Conservation (phyloP, 2,888 invertebrate species). For the Tachina lurida region DNA sequence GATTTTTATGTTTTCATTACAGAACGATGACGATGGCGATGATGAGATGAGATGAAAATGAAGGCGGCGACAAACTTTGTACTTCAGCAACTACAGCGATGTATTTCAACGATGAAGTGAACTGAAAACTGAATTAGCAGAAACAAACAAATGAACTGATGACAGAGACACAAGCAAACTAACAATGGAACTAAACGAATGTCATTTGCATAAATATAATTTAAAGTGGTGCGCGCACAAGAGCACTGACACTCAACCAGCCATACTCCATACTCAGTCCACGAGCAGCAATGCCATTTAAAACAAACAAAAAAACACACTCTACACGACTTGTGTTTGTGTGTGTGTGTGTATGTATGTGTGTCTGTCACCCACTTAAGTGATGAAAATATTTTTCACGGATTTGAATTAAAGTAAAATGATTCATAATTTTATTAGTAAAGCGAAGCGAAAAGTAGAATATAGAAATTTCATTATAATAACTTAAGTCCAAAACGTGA, state of each 20-base stretch:
- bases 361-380: slow-evolving; percentile 1
- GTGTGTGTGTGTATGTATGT: neutral
- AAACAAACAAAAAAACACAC: slow-evolving; percentile 4
- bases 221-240: slow-evolving; percentile 51
- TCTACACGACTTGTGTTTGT: neutral
- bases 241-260: slow-evolving; percentile 6
- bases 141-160: slow-evolving; percentile 39
- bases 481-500: slow-evolving; percentile 64
- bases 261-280: neutral
- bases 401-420: slow-evolving; percentile 49
- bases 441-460: slow-evolving; percentile 22
- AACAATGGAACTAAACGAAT: slow-evolving; percentile 66
- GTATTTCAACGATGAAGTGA: slow-evolving; percentile 53
- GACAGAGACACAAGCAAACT: slow-evolving; percentile 25
- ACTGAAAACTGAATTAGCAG: slow-evolving; percentile 63
- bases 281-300: neutral
- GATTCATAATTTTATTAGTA: slow-evolving; percentile 50
- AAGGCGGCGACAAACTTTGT: slow-evolving; percentile 65
- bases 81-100: slow-evolving; percentile 58
- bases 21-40: slow-evolving; percentile 46
- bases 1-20: slow-evolving; percentile 68
- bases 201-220: slow-evolving; percentile 69
- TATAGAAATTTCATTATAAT: slow-evolving; percentile 56
- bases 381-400: slow-evolving; percentile 53
- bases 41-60: slow-evolving; percentile 36